phyloP scores from a whole-genome alignment of 2,797 vertebrate genomes.

The Hafferia zeledoni region DNA sequence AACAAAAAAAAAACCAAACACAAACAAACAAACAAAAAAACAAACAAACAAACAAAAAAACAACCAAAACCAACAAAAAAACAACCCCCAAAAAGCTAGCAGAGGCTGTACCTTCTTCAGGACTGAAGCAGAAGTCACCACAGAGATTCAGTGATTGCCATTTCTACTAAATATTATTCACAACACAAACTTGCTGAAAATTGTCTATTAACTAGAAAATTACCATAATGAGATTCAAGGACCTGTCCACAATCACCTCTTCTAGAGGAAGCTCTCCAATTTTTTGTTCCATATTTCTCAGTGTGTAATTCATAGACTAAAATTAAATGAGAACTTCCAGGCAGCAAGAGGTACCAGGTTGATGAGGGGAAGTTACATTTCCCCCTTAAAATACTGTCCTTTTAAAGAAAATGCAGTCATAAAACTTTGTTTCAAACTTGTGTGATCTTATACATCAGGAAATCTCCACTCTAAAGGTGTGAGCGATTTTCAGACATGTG shows the following conservation, averaged over 20 bases:
- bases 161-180: neutral
- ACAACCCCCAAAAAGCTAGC: neutral
- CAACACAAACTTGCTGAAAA: neutral
- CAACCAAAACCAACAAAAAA: too few species aligned
- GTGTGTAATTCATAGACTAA: neutral
- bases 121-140: neutral
- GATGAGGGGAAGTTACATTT: neutral
- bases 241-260: neutral
- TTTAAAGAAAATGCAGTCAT: neutral
- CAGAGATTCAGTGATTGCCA: neutral
- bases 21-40: accelerated
- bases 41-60: accelerated
- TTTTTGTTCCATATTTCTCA: neutral
- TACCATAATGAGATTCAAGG: neutral
- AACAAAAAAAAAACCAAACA: accelerated
- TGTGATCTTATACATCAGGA: neutral
- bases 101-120: neutral
- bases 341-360: neutral
- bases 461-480: neutral
- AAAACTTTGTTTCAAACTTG: neutral
- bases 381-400: neutral
- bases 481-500: neutral
- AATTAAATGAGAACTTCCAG: neutral
- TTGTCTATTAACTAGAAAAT: neutral
- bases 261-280: neutral